Percentiles rank a stretch among this genome's conserved stretches.
phyloP scores from a whole-genome alignment of 1,140 invertebrate genomes.

The Musca domestica region DNA sequence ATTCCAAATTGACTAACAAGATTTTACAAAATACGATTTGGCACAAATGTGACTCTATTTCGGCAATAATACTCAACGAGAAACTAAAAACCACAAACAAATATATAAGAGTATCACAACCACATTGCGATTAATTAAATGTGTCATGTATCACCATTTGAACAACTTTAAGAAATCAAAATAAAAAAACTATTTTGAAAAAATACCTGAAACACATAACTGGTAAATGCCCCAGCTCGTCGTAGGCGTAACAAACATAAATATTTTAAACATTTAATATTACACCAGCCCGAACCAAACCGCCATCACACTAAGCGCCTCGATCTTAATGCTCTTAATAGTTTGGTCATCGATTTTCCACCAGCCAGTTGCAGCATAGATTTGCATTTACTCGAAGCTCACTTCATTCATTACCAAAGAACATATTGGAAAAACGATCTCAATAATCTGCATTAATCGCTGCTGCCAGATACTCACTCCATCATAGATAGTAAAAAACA shows the following conservation, averaged over 20 bases:
- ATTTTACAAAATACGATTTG: too few species aligned
- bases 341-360: neutral
- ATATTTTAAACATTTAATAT: constrained; percentile 15
- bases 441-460: neutral
- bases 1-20: too few species aligned
- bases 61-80: too few species aligned
- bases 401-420: neutral
- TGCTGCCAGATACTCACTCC: too few species aligned
- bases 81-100: too few species aligned
- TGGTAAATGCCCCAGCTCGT: neutral
- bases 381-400: neutral
- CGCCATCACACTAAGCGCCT: too few species aligned
- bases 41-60: too few species aligned
- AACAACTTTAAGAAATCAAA: too few species aligned
- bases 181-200: too few species aligned
- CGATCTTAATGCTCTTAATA: neutral
- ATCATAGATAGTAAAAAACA: too few species aligned
- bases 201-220: neutral
- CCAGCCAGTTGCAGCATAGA: neutral
- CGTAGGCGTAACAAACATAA: constrained; percentile 18
- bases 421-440: neutral
- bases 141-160: neutral
- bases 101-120: too few species aligned
- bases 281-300: neutral
- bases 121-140: constrained; percentile 13